phyloP scores from a whole-genome alignment of 2,113 vertebrate species.

The Brevimyrus niger region DNA sequence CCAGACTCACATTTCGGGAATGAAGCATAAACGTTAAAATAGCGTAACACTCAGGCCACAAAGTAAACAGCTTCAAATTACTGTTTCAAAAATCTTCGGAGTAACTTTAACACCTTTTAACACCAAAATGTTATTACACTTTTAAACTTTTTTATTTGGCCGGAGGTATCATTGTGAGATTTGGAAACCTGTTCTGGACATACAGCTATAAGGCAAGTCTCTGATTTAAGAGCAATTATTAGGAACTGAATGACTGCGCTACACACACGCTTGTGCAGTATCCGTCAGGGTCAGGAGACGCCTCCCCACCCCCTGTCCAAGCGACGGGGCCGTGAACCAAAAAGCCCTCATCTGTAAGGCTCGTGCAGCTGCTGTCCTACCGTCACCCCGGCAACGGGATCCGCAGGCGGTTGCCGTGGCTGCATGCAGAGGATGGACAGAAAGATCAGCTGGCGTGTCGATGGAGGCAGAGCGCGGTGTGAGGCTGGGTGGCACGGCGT shows the following conservation, averaged over 20 bases:
- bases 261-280: not conserved
- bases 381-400: not conserved
- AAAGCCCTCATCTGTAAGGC: not conserved
- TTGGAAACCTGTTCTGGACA: not conserved
- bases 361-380: not conserved
- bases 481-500: not conserved
- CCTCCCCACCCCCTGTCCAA: not conserved
- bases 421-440: not conserved
- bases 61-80: not conserved
- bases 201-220: not conserved
- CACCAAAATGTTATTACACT: not conserved
- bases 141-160: not conserved
- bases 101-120: not conserved
- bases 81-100: not conserved
- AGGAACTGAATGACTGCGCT: not conserved
- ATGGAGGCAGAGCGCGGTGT: not conserved
- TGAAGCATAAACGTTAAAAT: not conserved
- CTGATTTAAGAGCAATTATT: not conserved
- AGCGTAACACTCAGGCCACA: not conserved
- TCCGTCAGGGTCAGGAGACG: not conserved
- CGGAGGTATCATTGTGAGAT: not conserved
- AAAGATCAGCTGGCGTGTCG: not conserved
- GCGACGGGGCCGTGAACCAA: not conserved
- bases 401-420: not conserved
- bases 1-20: no score